phyloP scores from a whole-genome alignment of 2,797 vertebrate species.

The Paramormyrops hopkinsi region DNA sequence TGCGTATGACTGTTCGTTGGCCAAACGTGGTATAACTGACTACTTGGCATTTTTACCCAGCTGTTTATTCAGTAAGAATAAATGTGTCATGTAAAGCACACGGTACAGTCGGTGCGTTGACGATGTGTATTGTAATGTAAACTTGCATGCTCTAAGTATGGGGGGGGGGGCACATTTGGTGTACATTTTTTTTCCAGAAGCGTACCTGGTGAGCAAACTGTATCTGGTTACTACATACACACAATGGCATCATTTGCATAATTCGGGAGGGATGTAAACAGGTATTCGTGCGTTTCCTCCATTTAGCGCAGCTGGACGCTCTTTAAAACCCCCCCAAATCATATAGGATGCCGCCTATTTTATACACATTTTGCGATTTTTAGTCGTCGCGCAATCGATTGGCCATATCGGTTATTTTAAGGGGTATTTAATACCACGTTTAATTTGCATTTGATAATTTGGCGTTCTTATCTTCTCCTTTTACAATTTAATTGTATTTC shows the following conservation, averaged over 20 bases:
- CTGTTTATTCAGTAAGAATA: not conserved
- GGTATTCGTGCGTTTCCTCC: not conserved
- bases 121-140: slow-evolving; percentile 2
- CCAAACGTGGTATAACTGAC: not conserved
- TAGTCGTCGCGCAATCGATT: not conserved
- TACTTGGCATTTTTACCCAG: not conserved
- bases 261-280: slow-evolving; percentile 13
- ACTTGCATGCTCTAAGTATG: slow-evolving; percentile 1
- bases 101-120: not conserved
- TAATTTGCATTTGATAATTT: not conserved
- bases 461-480: slow-evolving; percentile 24
- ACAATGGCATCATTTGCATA: slow-evolving; percentile 10
- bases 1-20: not conserved
- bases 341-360: not conserved
- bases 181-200: not conserved
- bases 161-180: not conserved
- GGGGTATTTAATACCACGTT: not conserved
- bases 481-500: slow-evolving; percentile 30
- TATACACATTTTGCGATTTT: not conserved
- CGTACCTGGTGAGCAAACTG: slow-evolving; percentile 9
- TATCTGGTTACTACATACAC: not conserved
- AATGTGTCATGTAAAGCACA: not conserved
- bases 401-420: not conserved
- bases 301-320: not conserved
- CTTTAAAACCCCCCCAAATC: not conserved